Evolutionary conservation across 2,888 invertebrate genomes (phyloP).

Genomic region (Drosophila lacicola): DNA sequence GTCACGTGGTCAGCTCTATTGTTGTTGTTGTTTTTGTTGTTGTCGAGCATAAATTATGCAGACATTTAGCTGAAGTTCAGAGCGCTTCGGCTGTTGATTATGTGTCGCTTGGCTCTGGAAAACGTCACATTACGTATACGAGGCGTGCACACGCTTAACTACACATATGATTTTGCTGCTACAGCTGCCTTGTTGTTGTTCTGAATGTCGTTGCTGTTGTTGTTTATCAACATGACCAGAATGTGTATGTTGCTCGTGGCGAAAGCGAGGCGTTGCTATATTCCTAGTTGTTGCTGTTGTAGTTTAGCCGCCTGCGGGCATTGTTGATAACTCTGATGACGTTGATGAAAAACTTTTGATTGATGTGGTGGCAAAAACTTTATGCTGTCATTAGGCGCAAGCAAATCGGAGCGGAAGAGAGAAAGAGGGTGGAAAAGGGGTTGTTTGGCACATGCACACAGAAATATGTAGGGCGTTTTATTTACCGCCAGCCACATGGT

Average conservation of each 20-base stretch:
- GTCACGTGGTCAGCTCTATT: constrained; percentile 10
- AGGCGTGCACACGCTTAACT: constrained; percentile 35
- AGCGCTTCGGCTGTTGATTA: constrained; percentile 41
- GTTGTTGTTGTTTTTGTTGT: constrained; percentile 27
- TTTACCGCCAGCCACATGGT: constrained; percentile 10
- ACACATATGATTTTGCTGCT: constrained; percentile 40
- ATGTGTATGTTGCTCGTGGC: constrained; percentile 41
- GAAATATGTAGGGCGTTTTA: constrained; percentile 17
- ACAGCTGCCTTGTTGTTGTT: constrained; percentile 19
- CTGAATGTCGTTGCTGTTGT: constrained; percentile 11
- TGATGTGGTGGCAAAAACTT: constrained; percentile 81
- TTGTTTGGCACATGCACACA: constrained; percentile 22
- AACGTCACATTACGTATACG: constrained; percentile 66
- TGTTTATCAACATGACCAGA: constrained; percentile 44
- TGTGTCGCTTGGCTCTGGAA: constrained; percentile 47
- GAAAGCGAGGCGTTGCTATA: constrained; percentile 50
- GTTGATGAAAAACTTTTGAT: constrained; percentile 82
- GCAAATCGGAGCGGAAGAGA: constrained; percentile 33
- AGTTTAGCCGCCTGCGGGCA: constrained; percentile 65
- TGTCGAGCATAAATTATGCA: constrained; percentile 67
- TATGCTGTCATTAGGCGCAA: constrained; percentile 76
- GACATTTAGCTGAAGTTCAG: constrained; percentile 59
- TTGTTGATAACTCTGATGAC: constrained; percentile 81
- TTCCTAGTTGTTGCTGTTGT: constrained; percentile 51
- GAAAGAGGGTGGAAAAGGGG: constrained; percentile 21